These are phyloP conservation scores for Acromyrmex charruanus DNA, from an alignment of 1,140 invertebrate species.

Conservation along the genomic window DNA sequence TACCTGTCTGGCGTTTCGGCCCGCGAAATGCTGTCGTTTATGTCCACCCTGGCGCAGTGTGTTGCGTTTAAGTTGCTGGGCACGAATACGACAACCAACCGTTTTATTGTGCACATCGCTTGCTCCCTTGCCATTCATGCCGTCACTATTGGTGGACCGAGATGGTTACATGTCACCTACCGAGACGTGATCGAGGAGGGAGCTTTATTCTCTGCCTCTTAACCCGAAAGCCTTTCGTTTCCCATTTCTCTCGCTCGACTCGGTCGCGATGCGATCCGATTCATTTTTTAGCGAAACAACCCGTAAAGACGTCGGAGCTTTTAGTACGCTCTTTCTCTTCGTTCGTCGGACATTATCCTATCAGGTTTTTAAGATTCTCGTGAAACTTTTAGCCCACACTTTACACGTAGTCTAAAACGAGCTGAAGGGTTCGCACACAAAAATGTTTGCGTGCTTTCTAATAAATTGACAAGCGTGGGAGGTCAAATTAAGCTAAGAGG, in stretches of 20 bases:
- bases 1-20: constrained; percentile 73
- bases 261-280: constrained; percentile 15
- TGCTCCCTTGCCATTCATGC: constrained; percentile 42
- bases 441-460: constrained; percentile 34
- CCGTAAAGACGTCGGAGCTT: constrained; percentile 31
- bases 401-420: constrained; percentile 2
- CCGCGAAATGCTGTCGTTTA: constrained; percentile 71
- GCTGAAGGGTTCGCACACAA: neutral
- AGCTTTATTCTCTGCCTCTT: constrained; percentile 62
- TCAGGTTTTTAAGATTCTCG: constrained; percentile 43
- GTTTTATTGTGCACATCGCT: constrained; percentile 72
- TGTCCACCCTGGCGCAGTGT: constrained; percentile 15
- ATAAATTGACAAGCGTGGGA: constrained; percentile 38
- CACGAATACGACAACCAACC: constrained; percentile 68
- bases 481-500: constrained; percentile 26
- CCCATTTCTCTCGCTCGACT: neutral
- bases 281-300: constrained; percentile 43
- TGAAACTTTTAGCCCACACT: constrained; percentile 34
- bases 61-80: constrained; percentile 47
- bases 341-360: constrained; percentile 25
- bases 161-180: constrained; percentile 48
- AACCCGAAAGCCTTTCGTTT: constrained; percentile 58
- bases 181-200: constrained; percentile 72
- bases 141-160: neutral
- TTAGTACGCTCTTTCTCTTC: constrained; percentile 2